Evolutionary conservation across 2,888 invertebrate genomes (phyloP).

Genomic region (Gonocerus acuteangulatus): DNA sequence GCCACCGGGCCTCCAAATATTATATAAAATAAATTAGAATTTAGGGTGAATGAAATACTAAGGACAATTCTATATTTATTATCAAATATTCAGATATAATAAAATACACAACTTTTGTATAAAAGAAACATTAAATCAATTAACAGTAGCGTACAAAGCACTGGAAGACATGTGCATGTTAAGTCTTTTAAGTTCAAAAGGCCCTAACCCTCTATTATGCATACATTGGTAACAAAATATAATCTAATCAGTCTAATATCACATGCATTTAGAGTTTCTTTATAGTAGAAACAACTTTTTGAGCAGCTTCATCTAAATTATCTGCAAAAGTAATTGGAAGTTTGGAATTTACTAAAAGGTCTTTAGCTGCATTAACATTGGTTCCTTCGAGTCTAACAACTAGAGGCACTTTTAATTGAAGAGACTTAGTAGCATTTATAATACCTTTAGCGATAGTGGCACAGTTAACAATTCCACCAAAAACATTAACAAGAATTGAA

Average conservation of each 20-base stretch:
- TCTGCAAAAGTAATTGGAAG: constrained; percentile 73
- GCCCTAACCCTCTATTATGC: neutral
- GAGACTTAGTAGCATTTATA: constrained; percentile 73
- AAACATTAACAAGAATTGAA: constrained; percentile 94
- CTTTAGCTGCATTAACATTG: constrained; percentile 75
- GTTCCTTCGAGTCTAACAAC: constrained; percentile 95
- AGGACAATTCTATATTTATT: too few relatives aligned
- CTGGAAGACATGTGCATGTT: neutral
- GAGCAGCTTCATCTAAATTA: constrained; percentile 88
- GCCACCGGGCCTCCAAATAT: too few relatives aligned
- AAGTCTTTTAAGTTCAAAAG: neutral
- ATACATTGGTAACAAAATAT: neutral
- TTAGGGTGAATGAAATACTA: too few relatives aligned
- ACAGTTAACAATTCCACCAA: constrained; percentile 98
- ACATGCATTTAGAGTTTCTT: constrained; percentile 6
- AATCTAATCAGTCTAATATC: neutral
- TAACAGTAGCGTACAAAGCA: neutral
- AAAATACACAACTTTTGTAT: neutral
- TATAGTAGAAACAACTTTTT: constrained; percentile 59
- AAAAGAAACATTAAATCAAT: neutral
- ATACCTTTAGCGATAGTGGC: constrained; percentile 94
- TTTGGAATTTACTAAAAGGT: constrained; percentile 73
- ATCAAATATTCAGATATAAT: neutral
- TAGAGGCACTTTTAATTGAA: constrained; percentile 68
- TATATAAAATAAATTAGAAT: too few relatives aligned